Evolutionary conservation across 2,113 vertebrate genomes (phyloP).

Genomic region (Argyrosomus japonicus): DNA sequence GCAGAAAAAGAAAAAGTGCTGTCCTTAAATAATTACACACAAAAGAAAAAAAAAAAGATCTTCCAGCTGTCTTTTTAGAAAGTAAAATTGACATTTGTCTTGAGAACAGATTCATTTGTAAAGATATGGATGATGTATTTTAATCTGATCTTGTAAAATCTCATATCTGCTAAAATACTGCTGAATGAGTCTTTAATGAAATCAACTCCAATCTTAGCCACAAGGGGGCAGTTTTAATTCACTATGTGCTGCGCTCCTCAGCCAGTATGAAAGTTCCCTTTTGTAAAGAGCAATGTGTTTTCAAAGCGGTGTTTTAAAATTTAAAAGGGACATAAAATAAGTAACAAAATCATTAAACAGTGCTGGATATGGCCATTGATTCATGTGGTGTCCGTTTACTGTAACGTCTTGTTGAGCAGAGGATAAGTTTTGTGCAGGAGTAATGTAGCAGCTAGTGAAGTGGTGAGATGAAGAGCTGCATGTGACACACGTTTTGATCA

Average conservation of each 20-base stretch:
- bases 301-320: neutral
- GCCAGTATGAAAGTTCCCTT: neutral
- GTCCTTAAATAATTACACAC: neutral
- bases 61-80: neutral
- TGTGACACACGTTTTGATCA: neutral
- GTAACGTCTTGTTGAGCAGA: neutral
- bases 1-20: neutral
- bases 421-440: neutral
- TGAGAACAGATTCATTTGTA: neutral
- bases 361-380: neutral
- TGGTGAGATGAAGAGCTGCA: neutral
- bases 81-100: neutral
- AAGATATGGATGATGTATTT: neutral
- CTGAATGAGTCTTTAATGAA: neutral
- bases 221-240: slow-evolving; percentile 1
- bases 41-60: neutral
- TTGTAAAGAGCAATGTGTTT: neutral
- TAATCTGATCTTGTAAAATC: neutral
- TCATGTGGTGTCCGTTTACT: neutral
- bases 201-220: neutral
- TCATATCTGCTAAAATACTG: neutral
- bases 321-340: neutral
- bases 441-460: neutral
- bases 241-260: neutral
- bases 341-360: neutral